Percentiles rank a stretch among this genome's conserved stretches.
These are phyloP conservation scores for Coptodon rendalli DNA, from an alignment of 2,113 vertebrate species.

Conservation along the genomic window DNA sequence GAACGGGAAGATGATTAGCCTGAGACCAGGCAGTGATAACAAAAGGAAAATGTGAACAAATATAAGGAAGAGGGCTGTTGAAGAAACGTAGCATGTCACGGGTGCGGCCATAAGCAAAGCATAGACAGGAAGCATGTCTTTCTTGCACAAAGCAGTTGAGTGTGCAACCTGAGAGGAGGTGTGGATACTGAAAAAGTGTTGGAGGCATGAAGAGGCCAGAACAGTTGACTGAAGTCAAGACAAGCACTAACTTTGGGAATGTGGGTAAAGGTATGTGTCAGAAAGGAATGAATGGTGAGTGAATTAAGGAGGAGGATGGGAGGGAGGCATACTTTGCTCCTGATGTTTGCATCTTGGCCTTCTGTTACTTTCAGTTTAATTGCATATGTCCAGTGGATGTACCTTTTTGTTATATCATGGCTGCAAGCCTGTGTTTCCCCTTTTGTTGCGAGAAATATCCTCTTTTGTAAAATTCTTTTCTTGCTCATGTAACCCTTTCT, in stretches of 20 bases:
- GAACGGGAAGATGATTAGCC: background rate
- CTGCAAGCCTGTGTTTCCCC: background rate
- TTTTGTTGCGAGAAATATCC: background rate
- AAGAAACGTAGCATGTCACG: background rate
- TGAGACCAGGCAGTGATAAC: background rate
- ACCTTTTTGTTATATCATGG: background rate
- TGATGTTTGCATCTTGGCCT: background rate
- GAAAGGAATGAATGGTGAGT: background rate
- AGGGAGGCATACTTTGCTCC: background rate
- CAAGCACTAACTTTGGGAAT: background rate
- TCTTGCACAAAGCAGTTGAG: background rate
- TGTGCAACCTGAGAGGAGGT: background rate
- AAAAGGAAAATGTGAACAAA: slow-evolving; percentile 5
- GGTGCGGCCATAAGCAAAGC: background rate
- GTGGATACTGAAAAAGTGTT: background rate
- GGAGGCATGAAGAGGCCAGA: background rate
- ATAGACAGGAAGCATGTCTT: background rate
- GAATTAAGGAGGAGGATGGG: background rate
- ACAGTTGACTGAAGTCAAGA: background rate
- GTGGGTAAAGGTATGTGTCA: background rate
- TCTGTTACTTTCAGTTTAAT: background rate
- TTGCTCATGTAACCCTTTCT: background rate
- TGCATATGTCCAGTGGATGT: background rate
- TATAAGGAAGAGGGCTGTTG: background rate
- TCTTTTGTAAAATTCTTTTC: background rate